Conservation (phyloP, 2,113 vertebrate species). For the Paracanthobrama guichenoti region DNA sequence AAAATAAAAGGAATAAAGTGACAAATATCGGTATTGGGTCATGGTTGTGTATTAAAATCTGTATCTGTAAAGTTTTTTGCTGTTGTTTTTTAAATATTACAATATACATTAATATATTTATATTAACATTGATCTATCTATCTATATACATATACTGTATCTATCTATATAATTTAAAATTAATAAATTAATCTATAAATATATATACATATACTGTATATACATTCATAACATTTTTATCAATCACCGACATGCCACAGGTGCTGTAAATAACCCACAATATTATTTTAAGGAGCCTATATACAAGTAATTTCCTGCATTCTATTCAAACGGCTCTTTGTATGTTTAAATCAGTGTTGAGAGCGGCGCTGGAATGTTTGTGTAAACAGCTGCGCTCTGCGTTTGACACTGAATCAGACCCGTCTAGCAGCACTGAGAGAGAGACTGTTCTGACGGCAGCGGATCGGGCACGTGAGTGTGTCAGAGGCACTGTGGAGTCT, state of each 20-base stretch:
- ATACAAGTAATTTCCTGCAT: neutral
- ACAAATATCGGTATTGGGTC: too few species aligned
- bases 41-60: too few species aligned
- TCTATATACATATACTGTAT: too few species aligned
- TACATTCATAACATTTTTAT: too few species aligned
- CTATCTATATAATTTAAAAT: too few species aligned
- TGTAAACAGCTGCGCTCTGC: constrained; percentile 8
- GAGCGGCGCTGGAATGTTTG: neutral
- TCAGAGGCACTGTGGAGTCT: constrained; percentile 66
- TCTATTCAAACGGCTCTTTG: neutral
- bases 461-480: constrained; percentile 28
- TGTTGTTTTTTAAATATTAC: too few species aligned
- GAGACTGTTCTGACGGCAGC: constrained; percentile 55
- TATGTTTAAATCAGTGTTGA: neutral
- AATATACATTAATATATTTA: too few species aligned
- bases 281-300: neutral
- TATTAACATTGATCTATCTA: too few species aligned
- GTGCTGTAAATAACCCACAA: neutral
- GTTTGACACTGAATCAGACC: neutral
- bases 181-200: too few species aligned
- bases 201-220: too few species aligned
- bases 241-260: neutral
- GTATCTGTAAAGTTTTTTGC: too few species aligned
- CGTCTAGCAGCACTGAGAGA: constrained; percentile 60
- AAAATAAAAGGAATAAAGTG: too few species aligned